Evolutionary conservation across 2,113 vertebrate species (phyloP).

Genomic region (Anoura caudifer): DNA sequence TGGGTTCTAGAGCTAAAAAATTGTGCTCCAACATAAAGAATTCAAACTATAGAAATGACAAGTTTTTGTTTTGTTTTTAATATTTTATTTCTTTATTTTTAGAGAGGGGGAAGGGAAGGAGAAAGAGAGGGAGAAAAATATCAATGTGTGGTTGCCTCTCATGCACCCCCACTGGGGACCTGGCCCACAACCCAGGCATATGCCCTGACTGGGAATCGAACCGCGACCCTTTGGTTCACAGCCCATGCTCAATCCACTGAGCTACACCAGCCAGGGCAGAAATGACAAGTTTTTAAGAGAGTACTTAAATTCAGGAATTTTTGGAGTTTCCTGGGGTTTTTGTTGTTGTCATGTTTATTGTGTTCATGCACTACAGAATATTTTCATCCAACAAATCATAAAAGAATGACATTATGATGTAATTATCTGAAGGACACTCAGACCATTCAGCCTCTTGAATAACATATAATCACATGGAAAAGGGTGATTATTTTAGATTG

Average conservation of each 20-base stretch:
- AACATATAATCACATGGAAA: neutral
- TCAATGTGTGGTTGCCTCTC: too few relatives aligned
- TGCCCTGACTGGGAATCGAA: too few relatives aligned
- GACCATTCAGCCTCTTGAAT: neutral
- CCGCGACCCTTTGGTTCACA: too few relatives aligned
- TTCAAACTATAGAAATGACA: neutral
- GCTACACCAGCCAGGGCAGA: too few relatives aligned
- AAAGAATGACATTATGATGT: neutral
- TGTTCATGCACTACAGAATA: neutral
- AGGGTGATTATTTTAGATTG: neutral
- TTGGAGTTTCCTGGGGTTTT: neutral
- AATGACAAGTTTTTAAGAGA: neutral
- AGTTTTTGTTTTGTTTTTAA: too few relatives aligned
- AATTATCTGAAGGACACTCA: neutral
- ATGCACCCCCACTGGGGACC: too few relatives aligned
- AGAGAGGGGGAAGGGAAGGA: too few relatives aligned
- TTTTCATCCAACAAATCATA: neutral
- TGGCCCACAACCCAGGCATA: too few relatives aligned
- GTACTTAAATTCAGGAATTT: slow-evolving; percentile 16
- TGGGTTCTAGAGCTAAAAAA: neutral
- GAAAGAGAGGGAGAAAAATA: too few relatives aligned
- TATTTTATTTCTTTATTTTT: too few relatives aligned
- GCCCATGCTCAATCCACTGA: too few relatives aligned
- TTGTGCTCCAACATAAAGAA: slow-evolving; percentile 21
- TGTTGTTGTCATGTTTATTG: neutral